These are phyloP conservation scores for Scaptomyza pallida DNA, from an alignment of 1,140 invertebrate species.

Conservation along the genomic window DNA sequence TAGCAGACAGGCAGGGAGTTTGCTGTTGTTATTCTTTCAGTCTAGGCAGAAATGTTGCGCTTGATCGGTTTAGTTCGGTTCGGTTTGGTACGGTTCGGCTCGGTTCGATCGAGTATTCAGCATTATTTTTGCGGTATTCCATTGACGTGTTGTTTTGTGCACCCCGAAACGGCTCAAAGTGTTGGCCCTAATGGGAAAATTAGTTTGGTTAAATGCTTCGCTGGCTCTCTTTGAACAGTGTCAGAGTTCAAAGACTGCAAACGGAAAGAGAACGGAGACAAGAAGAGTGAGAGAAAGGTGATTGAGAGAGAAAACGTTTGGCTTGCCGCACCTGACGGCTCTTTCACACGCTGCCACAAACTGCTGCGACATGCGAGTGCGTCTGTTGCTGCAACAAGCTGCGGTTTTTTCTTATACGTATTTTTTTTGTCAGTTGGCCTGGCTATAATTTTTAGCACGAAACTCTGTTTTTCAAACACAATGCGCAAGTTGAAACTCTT, in stretches of 20 bases:
- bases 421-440: constrained; percentile 65
- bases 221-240: constrained; percentile 16
- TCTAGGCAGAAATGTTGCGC: constrained; percentile 49
- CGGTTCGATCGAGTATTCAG: constrained; percentile 26
- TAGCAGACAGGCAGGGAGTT: background rate
- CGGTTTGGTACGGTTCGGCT: too few species aligned
- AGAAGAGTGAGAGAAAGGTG: constrained; percentile 9
- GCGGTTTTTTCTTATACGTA: too few species aligned
- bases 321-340: constrained; percentile 58
- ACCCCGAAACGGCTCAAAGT: constrained; percentile 50
- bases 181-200: constrained; percentile 71
- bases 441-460: constrained; percentile 72
- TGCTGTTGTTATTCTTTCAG: too few species aligned
- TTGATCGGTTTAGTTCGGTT: too few species aligned
- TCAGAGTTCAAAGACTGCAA: constrained; percentile 4
- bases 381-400: constrained; percentile 23
- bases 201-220: constrained; percentile 72
- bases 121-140: constrained; percentile 36
- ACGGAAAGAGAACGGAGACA: constrained; percentile 27
- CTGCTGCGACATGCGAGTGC: background rate
- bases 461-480: constrained; percentile 34
- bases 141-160: constrained; percentile 39
- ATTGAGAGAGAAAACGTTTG: background rate
- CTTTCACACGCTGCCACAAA: constrained; percentile 55
- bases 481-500: constrained; percentile 40